Base-by-base conservation (phyloP, 2,888 invertebrate genomes). In the Drosophila kanekoi region DNA sequence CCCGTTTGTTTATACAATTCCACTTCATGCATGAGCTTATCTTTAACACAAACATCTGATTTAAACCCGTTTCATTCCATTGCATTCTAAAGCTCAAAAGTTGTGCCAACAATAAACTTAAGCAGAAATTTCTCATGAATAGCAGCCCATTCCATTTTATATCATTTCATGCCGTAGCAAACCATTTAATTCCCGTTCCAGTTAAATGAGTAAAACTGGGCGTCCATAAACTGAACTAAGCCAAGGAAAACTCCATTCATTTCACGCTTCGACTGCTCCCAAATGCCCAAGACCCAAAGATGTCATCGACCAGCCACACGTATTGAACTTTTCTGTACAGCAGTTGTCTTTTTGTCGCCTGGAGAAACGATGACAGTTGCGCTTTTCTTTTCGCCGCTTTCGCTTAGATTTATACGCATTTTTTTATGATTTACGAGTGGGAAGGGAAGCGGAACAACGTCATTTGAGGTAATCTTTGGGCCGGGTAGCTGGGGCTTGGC, bases 341-440 rank as follows among this genome's bases (percentile, higher is more conserved):
- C 75, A 64, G 41, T 62, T 61, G 33, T 51, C 48, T 41, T 28
- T 41, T 28, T 20, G 35, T 56, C 44, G 44, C 20, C 79, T 28
- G 52, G 65, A 61, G 69, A 84, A 81, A 81, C 79, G 82, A 81
- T 82, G 82, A 81, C 87, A 87, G 79, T 87, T 87, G 84, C 79
- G 84, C 67, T 87, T 87, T 77, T 28, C 28, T 47, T 65, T 38
- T 49, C 41, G 73, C 35, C 41, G 44, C 60, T 63, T 56, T 67
- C 52, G 41, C 40, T 57, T 65, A 72, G 78, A 79, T 79, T 79
- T 79, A 79, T 79, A 70, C 63, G 80, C 80, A 65, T 62, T 66
- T 81, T 80, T 74, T 70, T 84, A 81, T 84, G 75, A 84, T 84
- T 84, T 81, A 78, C 81, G 81, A 78, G 70, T 16, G 40, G 48